These are phyloP conservation scores for Bradypodion ventrale DNA, from an alignment of 2,797 vertebrate genomes.

Conservation along the genomic window DNA sequence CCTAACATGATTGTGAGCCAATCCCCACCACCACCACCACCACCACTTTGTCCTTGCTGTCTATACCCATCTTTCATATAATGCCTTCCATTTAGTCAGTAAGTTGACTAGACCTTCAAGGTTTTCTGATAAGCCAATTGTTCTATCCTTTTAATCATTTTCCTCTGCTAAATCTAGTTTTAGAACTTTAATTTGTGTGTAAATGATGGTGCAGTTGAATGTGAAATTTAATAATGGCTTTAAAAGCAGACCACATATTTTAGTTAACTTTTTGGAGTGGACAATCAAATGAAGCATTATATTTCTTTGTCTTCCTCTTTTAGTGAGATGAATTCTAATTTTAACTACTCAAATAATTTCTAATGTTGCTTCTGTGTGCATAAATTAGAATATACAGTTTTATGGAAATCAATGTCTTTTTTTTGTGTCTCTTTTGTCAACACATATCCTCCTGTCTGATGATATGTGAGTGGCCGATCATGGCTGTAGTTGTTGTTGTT, in stretches of 20 bases:
- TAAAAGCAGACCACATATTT: constrained; percentile 15
- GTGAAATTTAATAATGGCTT: constrained; percentile 25
- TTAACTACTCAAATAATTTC: too few relatives aligned
- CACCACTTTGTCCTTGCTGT: background rate
- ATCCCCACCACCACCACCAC: too few relatives aligned
- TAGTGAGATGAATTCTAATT: too few relatives aligned
- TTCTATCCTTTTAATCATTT: background rate
- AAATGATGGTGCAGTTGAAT: background rate
- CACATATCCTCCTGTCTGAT: too few relatives aligned
- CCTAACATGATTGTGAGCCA: background rate
- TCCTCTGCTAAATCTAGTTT: background rate
- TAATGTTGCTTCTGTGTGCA: too few relatives aligned
- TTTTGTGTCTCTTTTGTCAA: too few relatives aligned
- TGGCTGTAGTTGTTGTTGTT: too few relatives aligned
- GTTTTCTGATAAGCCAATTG: background rate
- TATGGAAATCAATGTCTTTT: too few relatives aligned
- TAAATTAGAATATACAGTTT: too few relatives aligned
- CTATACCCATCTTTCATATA: background rate
- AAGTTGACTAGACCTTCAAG: background rate
- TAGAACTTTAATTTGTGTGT: background rate
- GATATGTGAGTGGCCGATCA: too few relatives aligned
- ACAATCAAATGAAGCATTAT: background rate
- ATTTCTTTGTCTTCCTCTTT: background rate
- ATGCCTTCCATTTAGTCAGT: background rate
- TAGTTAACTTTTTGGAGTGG: background rate